Base-by-base conservation (phyloP, 2,888 invertebrate genomes). In the Netelia melanura region DNA sequence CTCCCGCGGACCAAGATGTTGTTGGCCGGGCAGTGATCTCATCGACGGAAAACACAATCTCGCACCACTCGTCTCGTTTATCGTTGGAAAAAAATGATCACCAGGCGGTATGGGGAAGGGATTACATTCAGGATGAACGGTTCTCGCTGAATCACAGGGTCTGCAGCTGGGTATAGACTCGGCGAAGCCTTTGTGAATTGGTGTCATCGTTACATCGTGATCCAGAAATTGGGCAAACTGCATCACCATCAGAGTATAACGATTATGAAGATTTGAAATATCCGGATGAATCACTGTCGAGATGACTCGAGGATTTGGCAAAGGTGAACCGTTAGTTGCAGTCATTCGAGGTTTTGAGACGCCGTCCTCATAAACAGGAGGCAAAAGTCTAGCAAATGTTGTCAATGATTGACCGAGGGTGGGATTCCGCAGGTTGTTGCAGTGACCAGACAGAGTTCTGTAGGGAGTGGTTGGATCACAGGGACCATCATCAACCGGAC, bases 201-300 rank as follows among this genome's bases (percentile, higher is more conserved):
- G 99, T 0, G 98, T 98, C 96, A 98, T 96, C 0, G 98, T 98
- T 72, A 99, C 95, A 93, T 99, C 99, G 94, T 99, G 99, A 93
- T 99, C 99, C 23, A 99, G 93, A 90, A 99, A 97, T 93, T 99
- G 98, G 0, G 98, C 98, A 90, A 96, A 98, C 94, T 98, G 98
- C 98, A 99, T 99, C 58, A 97, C 96, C 97, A 98, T 97, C 21
- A 98, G 94, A 0, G 98, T 97, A 94, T 98, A 98, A 6, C 98
- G 95, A 0, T 96, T 97, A 91, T 98, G 98, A 23, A 98, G 95
- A 92, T 98, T 97, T 48, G 98, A 98, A 83, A 98, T 98, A 91
- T 98, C 98, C 0, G 98, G 97, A 93, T 99, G 99, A 70, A 99
- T 97, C 0, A 97, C 96, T 0, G 98, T 97, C 0, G 98, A 98